Conservation (phyloP, 2,797 vertebrate species). For the Lagodon rhomboides region DNA sequence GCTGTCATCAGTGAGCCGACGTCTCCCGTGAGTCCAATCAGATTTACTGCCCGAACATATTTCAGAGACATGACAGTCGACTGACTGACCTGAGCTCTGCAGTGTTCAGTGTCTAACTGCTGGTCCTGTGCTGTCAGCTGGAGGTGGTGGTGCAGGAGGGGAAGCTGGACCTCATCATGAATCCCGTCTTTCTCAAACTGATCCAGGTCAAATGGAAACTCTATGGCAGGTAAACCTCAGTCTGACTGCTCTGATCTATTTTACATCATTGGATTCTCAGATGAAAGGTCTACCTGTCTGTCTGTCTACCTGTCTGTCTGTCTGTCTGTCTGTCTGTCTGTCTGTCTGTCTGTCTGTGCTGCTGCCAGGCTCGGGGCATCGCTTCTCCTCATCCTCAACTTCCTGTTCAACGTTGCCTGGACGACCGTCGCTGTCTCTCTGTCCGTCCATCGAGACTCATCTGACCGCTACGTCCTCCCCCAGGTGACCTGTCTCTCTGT, state of each 20-base stretch:
- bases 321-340: not conserved
- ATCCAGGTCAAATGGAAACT: conserved; percentile 83
- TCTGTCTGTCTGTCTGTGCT: not conserved
- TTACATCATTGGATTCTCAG: not conserved
- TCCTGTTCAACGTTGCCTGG: conserved; percentile 83
- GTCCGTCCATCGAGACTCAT: conserved; percentile 63
- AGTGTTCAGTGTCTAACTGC: not conserved
- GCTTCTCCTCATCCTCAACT: conserved; percentile 80
- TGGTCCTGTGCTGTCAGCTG: conserved; percentile 61
- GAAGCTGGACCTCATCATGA: conserved; percentile 83
- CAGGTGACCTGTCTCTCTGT: conserved; percentile 54
- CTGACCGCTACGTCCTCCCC: conserved; percentile 74
- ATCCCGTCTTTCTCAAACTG: conserved; percentile 82
- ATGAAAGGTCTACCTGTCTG: not conserved
- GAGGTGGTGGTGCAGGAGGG: conserved; percentile 78
- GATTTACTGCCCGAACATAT: not conserved
- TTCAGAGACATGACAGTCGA: too few species aligned
- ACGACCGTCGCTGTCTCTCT: conserved; percentile 81
- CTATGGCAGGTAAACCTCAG: conserved; percentile 78
- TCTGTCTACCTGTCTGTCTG: too few species aligned
- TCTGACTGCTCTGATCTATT: not conserved
- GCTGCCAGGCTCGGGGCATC: conserved; percentile 77
- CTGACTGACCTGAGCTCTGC: not conserved
- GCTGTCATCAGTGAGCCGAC: conserved; percentile 57
- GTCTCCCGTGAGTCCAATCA: conserved; percentile 65